Evolutionary conservation across 2,113 vertebrate genomes (phyloP), one percentile per base, ranked within the genome.

Genomic region (Cinclus mexicanus): DNA sequence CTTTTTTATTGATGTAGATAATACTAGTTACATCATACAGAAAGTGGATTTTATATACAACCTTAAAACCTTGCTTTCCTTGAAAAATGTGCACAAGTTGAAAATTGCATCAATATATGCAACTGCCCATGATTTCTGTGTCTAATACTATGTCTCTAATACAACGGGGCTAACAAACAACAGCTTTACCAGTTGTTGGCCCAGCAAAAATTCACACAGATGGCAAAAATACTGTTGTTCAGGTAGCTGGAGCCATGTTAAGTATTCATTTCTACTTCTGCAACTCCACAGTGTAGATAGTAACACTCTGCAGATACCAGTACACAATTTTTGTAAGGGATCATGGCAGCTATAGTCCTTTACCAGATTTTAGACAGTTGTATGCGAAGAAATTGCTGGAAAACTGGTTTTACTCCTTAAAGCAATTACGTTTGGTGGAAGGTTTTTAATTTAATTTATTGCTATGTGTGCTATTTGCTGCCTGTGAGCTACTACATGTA

Each of bases 241-340:
- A 55, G 10, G 7, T 69, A 53, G 9, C 8, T 14, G n/a, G 60
- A 52, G 17, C 22, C 28, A 7, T 6, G 0, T 55, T 42, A 35
- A 17, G 1, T 59, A 15, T 60, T 90, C 31, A 69, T 11, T 5
- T 25, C 2, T 68, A 2, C 56, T 76, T 83, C 22, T 88, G 49
- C 12, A 61, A 14, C 22, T 72, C 12, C 10, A 3, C 0, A 2
- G 5, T 39, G 3, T 8, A 47, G 21, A 12, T 44, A 13, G 4
- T n/a, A 33, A 5, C 22, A 21, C 20, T 81, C 14, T 85, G 31
- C 23, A 69, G 59, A 74, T 44, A 8, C 3, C 29, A 10, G 8
- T 49, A 25, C 6, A 2, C 13, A n/a, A 5, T 76, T 72, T 63
- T 37, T 23, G 2, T 41, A 46, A 49, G 15, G 7, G 57, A 6